These are phyloP conservation scores for Acheta domesticus DNA, from an alignment of 2,888 invertebrate species.

Conservation along the genomic window DNA sequence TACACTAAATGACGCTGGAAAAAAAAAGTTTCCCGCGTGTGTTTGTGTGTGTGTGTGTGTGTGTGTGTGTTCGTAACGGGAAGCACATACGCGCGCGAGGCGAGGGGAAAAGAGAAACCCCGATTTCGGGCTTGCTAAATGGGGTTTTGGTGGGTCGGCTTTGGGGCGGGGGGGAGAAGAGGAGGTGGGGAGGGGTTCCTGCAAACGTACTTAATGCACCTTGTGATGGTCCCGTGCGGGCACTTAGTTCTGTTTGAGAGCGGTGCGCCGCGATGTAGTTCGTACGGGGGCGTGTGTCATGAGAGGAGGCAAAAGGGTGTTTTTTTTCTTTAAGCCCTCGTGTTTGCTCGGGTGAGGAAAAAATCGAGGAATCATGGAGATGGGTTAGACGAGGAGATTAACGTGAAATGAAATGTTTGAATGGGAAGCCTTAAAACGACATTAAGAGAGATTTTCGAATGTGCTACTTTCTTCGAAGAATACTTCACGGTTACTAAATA, in stretches of 20 bases:
- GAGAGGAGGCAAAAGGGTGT: no score
- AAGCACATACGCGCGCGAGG: background rate
- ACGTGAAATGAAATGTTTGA: no score
- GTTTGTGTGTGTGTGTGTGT: no score
- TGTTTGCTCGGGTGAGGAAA: no score
- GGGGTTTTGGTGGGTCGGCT: background rate
- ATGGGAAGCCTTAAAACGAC: no score
- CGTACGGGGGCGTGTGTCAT: background rate
- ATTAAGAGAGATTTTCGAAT: no score
- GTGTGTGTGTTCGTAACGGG: background rate
- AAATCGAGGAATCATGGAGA: no score
- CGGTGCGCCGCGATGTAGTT: background rate
- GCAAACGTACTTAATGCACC: constrained; percentile 18
- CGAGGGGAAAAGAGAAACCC: background rate
- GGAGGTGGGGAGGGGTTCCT: no score
- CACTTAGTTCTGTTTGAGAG: background rate
- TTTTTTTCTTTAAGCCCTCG: no score
- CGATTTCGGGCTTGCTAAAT: constrained; percentile 1
- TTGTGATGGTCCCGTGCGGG: constrained; percentile 3
- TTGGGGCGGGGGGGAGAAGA: background rate
- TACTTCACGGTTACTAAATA: no score
- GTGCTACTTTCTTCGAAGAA: no score
- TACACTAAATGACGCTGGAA: constrained; percentile 1
- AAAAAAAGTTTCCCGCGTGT: background rate
- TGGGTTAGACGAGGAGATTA: no score